Evolutionary conservation across 2,888 invertebrate genomes (phyloP).

Genomic region (Amphipoea oculea): DNA sequence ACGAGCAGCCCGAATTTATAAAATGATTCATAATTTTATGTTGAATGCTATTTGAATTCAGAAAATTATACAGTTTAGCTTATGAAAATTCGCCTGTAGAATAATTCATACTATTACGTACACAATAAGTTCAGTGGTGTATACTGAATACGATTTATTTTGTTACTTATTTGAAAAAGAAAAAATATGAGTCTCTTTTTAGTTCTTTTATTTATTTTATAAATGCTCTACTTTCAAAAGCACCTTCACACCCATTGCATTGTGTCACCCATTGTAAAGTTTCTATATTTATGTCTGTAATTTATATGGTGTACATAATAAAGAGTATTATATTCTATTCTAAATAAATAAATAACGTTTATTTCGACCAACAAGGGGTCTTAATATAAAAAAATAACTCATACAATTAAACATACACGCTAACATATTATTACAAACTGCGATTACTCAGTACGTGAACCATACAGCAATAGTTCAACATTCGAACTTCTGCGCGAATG

Average conservation of each 20-base stretch:
- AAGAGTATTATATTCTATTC: too few species aligned
- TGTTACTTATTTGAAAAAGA: neutral
- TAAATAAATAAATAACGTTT: neutral
- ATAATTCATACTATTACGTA: constrained; percentile 48
- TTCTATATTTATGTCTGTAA: too few species aligned
- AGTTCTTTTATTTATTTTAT: neutral
- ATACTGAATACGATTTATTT: constrained; percentile 16
- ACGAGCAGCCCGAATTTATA: constrained; percentile 47
- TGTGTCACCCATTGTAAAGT: too few species aligned
- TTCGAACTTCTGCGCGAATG: neutral
- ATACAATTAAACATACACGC: neutral
- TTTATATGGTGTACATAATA: too few species aligned
- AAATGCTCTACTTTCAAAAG: neutral
- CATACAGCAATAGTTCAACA: neutral
- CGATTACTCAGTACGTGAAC: neutral
- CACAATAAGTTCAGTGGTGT: constrained; percentile 30
- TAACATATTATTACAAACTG: neutral
- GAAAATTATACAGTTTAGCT: constrained; percentile 59
- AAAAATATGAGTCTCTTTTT: neutral
- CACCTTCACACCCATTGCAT: too few species aligned
- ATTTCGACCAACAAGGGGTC: neutral
- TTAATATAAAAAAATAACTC: neutral
- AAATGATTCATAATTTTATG: constrained; percentile 62
- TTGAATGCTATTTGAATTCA: constrained; percentile 56
- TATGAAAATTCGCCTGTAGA: constrained; percentile 49